Conservation (phyloP, 2,888 invertebrate genomes). For the Cepaea hortensis region DNA sequence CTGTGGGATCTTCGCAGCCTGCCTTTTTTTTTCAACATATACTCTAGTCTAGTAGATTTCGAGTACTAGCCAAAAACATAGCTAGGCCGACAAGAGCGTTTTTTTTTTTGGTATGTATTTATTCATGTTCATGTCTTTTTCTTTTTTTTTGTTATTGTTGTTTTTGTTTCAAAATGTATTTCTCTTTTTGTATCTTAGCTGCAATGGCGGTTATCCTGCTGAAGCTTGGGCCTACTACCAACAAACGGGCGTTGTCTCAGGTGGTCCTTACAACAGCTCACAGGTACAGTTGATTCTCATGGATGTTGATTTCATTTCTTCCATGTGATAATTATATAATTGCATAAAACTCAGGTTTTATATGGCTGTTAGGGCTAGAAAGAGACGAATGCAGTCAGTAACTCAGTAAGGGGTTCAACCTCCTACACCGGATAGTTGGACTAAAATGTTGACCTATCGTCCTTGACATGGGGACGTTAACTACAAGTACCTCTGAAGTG, state of each 20-base stretch:
- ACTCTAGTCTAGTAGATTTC: neutral
- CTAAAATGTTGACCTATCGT: too few species aligned
- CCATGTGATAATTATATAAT: too few species aligned
- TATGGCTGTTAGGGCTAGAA: too few species aligned
- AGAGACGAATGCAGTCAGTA: too few species aligned
- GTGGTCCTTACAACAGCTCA: conserved; percentile 86
- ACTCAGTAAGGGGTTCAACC: too few species aligned
- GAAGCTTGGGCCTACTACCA: conserved; percentile 93
- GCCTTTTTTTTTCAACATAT: neutral
- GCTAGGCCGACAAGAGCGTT: neutral
- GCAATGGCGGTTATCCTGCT: conserved; percentile 87
- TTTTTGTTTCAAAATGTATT: neutral
- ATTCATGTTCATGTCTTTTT: neutral
- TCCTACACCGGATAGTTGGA: too few species aligned
- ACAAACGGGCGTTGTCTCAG: conserved; percentile 88
- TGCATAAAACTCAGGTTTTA: too few species aligned
- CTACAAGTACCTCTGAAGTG: too few species aligned
- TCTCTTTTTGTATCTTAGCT: neutral
- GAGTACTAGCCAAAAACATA: neutral
- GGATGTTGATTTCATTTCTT: neutral
- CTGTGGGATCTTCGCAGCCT: neutral
- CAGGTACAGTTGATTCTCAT: conserved; percentile 66
- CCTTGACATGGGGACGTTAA: too few species aligned
- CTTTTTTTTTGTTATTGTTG: neutral
- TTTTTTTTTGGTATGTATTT: neutral